Base-by-base conservation (phyloP, 2,113 vertebrate species). In the Eptatretus burgeri region DNA sequence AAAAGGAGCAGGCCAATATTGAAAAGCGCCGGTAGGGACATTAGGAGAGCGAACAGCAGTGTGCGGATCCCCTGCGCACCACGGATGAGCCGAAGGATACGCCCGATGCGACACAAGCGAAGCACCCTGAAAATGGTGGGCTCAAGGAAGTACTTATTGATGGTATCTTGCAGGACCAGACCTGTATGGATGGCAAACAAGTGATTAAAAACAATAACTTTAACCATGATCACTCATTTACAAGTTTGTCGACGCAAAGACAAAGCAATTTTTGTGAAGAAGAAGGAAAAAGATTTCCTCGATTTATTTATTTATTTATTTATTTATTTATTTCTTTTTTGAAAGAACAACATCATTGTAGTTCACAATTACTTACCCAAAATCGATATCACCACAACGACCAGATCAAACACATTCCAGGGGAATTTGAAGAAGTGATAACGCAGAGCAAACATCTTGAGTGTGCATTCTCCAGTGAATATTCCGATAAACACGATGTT, bases 41-140 rank as follows among this genome's bases (percentile, higher is more conserved):
- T 60, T 9, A 60, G 56, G n/a, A 60, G 56, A 10, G 56, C 56
- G n/a, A 60, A 20, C 9, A 60, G 12, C n/a, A 60, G 56, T 10
- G 56, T 60, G 56, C 56, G 56, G 56, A 60, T 60, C 56, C 56
- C 56, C 56, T 60, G 56, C 19, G 56, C 56, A 20, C 56, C 56
- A 10, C 56, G 9, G 56, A 60, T 20, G n/a, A 60, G 56, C n/a
- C 56, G 56, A 20, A 60, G 56, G 9, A 60, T 20, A 12, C 56
- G 56, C 56, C 56, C 56, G 12, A 60, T 60, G n/a, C 56, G 56
- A 20, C n/a, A n/a, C n/a, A 60, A 20, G 10, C 56, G 56, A 13
- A 60, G n/a, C 56, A 60, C 56, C 10, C 56, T n/a, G 56, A 60
- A 17, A 20, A 60, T n/a, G n/a, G 56, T 60, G 56, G 56, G 56